Percentiles rank a stretch among this genome's conserved stretches.
phyloP scores from a whole-genome alignment of 1,140 invertebrate genomes.

The Lamellibrachia luymesi region DNA sequence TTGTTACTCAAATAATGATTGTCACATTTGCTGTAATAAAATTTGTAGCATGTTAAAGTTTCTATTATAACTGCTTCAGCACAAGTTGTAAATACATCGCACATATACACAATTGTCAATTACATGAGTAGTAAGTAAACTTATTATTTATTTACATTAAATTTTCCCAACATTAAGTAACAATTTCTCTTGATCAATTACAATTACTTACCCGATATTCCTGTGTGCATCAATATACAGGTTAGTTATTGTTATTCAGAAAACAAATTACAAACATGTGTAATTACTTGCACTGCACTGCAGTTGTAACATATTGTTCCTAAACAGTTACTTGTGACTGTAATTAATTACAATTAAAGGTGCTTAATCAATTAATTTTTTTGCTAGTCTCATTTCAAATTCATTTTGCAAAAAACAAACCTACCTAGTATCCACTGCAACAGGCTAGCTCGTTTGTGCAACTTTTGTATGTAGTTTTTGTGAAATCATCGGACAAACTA shows the following conservation, averaged over 20 bases:
- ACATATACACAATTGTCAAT: too few relatives aligned
- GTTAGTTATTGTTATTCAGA: neutral
- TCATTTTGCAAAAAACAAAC: too few relatives aligned
- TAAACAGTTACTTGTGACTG: neutral
- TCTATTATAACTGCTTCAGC: neutral
- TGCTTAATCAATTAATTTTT: too few relatives aligned
- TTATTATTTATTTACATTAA: neutral
- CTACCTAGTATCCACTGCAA: too few relatives aligned
- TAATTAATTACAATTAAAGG: neutral
- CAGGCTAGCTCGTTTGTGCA: too few relatives aligned
- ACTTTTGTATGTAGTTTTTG: too few relatives aligned
- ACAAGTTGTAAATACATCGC: neutral
- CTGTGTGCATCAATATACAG: neutral
- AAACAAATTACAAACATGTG: neutral
- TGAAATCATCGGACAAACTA: too few relatives aligned
- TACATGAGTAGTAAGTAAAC: too few relatives aligned
- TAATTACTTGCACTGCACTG: neutral
- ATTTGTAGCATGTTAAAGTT: neutral
- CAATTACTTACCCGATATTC: neutral
- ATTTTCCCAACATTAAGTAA: neutral
- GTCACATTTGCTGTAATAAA: neutral
- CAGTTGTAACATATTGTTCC: neutral
- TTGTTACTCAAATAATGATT: neutral
- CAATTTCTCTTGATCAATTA: neutral
- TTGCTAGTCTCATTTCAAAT: too few relatives aligned